Evolutionary conservation across 2,888 invertebrate species (phyloP), one percentile per base, ranked within the genome.

Genomic region (Heliconius cydno): DNA sequence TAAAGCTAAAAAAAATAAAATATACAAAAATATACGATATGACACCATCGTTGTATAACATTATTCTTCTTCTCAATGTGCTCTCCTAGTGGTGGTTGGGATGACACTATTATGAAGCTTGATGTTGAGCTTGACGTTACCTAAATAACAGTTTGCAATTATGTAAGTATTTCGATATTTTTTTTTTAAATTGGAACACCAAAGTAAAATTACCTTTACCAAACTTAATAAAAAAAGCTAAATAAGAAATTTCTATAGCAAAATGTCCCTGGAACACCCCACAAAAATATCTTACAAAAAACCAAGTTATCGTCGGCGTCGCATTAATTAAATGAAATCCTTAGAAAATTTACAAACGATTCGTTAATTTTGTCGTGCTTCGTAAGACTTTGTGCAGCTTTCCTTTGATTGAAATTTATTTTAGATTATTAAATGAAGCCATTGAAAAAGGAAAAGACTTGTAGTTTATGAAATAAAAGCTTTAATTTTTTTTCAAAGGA

Each of bases 241-340:
- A 57, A 57, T 30, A 30, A 72, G 3, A 28, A 41, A 7, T 65
- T 65, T 76, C 74, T 46, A 63, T 30, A 74, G 19, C 67, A 66
- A 73, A 30, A 74, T 57, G 46, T 81, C 77, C 77, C 46, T 41
- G 10, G 28, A 41, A 65, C 25, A 6, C 41, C 68, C 63, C 13
- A 67, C 68, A 46, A 57, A 75, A 75, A 75, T 75, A n/a, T 73
- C 57, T 67, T 75, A 19, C 19, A 79, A 80, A 72, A 78, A 83
- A 80, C 77, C 34, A 74, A 68, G 77, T 80, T 79, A 80, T 81
- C 79, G 82, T 76, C 81, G 84, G 83, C 83, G 82, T 80, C 83
- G 81, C 83, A 83, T 86, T 88, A 88, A 90, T 89, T 90, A 87
- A 86, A 89, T 89, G 86, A 87, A 88, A 88, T 86, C 85, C 38